Evolutionary conservation across 2,888 invertebrate species (phyloP).

Genomic region (Euzophera pinguis): DNA sequence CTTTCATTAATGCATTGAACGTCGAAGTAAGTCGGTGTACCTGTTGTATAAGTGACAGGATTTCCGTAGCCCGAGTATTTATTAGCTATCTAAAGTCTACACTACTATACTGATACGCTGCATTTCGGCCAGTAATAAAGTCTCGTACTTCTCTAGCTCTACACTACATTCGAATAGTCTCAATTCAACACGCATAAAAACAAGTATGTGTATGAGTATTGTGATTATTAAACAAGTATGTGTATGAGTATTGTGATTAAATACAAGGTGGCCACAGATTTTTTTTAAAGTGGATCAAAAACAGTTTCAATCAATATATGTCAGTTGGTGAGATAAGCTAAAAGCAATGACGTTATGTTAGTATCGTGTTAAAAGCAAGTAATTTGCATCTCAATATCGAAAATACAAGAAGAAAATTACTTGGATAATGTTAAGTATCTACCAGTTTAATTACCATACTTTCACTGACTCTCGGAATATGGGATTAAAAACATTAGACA

Average conservation of each 20-base stretch:
- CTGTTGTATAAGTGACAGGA: neutral
- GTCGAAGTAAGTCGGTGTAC: constrained; percentile 15
- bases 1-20: constrained; percentile 31
- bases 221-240: neutral
- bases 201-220: no score
- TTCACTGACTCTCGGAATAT: neutral
- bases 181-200: no score
- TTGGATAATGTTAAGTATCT: neutral
- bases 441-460: neutral
- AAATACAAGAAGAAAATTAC: constrained; percentile 1
- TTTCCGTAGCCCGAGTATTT: neutral
- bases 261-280: neutral
- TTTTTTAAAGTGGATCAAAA: constrained; percentile 1
- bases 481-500: no score
- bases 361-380: neutral
- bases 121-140: no score
- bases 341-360: neutral
- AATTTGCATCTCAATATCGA: constrained; percentile 2
- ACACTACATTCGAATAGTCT: no score
- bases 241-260: neutral
- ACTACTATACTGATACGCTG: no score
- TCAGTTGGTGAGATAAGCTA: constrained; percentile 3
- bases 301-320: neutral
- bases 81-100: no score
- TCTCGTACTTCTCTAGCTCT: no score